Conservation (phyloP, 2,797 vertebrate genomes). For the Cichlasoma orientale region DNA sequence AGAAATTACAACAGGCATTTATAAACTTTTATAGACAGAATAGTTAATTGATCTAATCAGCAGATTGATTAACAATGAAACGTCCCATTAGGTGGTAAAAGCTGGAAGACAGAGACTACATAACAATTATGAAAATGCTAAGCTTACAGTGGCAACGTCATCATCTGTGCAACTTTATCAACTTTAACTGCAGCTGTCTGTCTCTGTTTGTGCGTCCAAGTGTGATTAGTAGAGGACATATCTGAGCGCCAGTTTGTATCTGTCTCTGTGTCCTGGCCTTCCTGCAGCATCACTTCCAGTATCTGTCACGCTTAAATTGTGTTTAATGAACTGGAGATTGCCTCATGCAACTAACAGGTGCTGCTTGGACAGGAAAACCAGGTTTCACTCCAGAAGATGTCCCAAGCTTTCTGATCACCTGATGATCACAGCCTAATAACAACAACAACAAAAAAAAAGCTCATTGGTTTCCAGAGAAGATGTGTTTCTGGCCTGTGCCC, state of each 20-base stretch:
- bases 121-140: not conserved
- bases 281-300: not conserved
- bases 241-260: not conserved
- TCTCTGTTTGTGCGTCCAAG: conserved; percentile 19
- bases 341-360: not conserved
- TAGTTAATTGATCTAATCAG: not conserved
- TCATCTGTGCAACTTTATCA: not conserved
- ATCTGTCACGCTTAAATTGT: not conserved
- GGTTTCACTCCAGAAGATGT: not conserved
- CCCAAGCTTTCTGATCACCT: not conserved
- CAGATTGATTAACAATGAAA: not conserved
- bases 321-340: conserved; percentile 7
- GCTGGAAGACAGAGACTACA: not conserved
- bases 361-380: not conserved
- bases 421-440: not conserved
- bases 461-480: conserved; percentile 10
- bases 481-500: conserved; percentile 16
- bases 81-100: not conserved
- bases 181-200: conserved; percentile 17
- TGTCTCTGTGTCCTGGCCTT: not conserved
- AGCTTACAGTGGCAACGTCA: not conserved
- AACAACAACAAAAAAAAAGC: not conserved
- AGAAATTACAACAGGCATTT: not conserved
- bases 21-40: not conserved
- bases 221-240: conserved; percentile 23